phyloP scores from a whole-genome alignment of 2,797 vertebrate species.

The Cyprinella venusta region DNA sequence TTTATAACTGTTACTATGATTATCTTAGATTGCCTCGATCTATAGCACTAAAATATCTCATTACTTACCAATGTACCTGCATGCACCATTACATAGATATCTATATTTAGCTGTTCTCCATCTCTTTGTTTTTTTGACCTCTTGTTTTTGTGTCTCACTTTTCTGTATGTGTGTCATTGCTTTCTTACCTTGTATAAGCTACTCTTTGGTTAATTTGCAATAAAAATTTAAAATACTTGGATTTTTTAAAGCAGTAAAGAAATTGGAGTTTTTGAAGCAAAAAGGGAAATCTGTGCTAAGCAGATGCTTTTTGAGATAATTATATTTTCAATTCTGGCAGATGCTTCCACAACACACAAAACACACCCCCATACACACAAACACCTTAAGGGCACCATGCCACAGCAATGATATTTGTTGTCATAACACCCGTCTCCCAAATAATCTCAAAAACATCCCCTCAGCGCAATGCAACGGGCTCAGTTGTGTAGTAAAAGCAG shows the following conservation, averaged over 20 bases:
- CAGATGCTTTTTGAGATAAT: conserved; percentile 19
- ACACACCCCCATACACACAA: conserved; percentile 6
- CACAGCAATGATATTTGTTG: conserved; percentile 35
- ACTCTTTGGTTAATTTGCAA: too few species aligned
- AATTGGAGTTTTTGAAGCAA: not conserved
- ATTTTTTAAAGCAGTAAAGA: not conserved
- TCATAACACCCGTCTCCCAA: conserved; percentile 51
- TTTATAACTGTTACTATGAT: too few species aligned
- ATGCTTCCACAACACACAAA: conserved; percentile 23
- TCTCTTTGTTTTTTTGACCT: too few species aligned
- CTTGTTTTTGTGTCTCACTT: too few species aligned
- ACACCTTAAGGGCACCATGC: conserved; percentile 23
- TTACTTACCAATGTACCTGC: too few species aligned
- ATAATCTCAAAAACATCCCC: conserved; percentile 67
- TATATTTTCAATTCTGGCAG: conserved; percentile 18
- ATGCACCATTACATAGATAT: too few species aligned
- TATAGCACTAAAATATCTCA: too few species aligned
- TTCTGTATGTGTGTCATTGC: too few species aligned
- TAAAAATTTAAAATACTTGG: not conserved
- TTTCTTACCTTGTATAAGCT: too few species aligned
- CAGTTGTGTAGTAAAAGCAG: conserved; percentile 47
- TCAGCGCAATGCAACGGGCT: conserved; percentile 53
- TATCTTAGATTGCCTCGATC: too few species aligned
- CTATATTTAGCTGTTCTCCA: too few species aligned
- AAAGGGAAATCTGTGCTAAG: not conserved